Evolutionary conservation across 64 coral and sea anemone species (phyloP).

Genomic region (Cladopsammia gracilis): DNA sequence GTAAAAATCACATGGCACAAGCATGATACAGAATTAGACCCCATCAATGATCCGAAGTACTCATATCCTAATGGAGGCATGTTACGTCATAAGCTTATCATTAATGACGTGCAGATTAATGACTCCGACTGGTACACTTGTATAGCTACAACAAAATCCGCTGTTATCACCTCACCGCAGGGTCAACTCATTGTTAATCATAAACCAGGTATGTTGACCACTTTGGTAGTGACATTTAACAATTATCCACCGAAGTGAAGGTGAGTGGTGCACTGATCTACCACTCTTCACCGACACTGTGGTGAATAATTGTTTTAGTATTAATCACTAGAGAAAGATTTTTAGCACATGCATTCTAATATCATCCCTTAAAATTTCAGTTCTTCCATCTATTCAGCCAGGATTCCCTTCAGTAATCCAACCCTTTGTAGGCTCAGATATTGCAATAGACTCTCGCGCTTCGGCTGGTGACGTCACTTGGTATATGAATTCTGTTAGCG

Average conservation of each 20-base stretch:
- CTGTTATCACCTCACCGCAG: neutral
- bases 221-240: too few relatives aligned
- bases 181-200: neutral
- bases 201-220: neutral
- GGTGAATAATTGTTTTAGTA: too few relatives aligned
- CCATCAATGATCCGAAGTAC: neutral
- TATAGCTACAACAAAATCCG: neutral
- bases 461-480: neutral
- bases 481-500: neutral
- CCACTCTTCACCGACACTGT: too few relatives aligned
- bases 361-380: neutral
- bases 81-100: neutral
- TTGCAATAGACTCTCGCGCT: neutral
- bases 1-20: slow-evolving; percentile 1
- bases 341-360: neutral
- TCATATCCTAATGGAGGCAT: neutral
- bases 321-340: too few relatives aligned
- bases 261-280: too few relatives aligned
- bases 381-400: neutral
- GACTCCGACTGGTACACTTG: neutral
- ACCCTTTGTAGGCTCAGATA: neutral
- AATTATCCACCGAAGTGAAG: too few relatives aligned
- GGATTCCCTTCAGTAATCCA: neutral
- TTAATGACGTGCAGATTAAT: neutral
- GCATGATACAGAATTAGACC: neutral